Evolutionary conservation across 2,113 vertebrate genomes (phyloP), one percentile per base, ranked within the genome.

Genomic region (Tricholaema leucomelas): DNA sequence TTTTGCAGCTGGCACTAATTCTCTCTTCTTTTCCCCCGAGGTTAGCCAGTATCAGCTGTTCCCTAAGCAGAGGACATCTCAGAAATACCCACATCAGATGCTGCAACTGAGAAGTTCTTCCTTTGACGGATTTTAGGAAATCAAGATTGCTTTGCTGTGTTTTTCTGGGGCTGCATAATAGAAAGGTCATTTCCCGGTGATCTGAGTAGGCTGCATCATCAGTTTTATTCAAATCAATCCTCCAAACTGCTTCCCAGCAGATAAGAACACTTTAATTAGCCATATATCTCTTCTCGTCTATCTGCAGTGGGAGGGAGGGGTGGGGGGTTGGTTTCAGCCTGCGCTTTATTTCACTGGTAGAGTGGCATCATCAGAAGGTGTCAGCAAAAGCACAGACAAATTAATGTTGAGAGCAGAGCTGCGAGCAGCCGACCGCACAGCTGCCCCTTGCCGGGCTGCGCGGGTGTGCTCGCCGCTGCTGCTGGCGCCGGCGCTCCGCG

Each of bases 1-100:
- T 95, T 97, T 94, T 95, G 97, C 97, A 98, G 97, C 96, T 97
- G 97, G 93, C 90, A 90, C 66, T 94, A 92, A 96, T 94, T 97
- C 96, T 96, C 92, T 95, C 92, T 92, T 96, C 94, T 97, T 98
- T 97, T 12, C 94, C 92, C 92, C 28, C 18, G 90, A 96, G 95
- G 96, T 96, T 97, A 96, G 95, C 95, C 91, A 94, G 93, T 97
- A 97, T 97, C 97, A 98, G 96, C 97, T 98, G 97, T 94, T 97
- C 95, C 94, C 96, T 96, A 97, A 93, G 59, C 92, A 94, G 90
- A 96, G 93, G 91, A 93, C 69, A 71, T 96, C 97, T 97, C 95
- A 95, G 94, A 94, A 95, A 87, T 94, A 94, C 86, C 90, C 90
- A 5, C 85, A 87, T 96, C 92, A 90, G 91, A 81, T 83, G 85